A percentile compares a stretch with the other conserved stretches of the same genome.
phyloP scores from a whole-genome alignment of 2,797 vertebrate genomes.

The Bradypodion pumilum region DNA sequence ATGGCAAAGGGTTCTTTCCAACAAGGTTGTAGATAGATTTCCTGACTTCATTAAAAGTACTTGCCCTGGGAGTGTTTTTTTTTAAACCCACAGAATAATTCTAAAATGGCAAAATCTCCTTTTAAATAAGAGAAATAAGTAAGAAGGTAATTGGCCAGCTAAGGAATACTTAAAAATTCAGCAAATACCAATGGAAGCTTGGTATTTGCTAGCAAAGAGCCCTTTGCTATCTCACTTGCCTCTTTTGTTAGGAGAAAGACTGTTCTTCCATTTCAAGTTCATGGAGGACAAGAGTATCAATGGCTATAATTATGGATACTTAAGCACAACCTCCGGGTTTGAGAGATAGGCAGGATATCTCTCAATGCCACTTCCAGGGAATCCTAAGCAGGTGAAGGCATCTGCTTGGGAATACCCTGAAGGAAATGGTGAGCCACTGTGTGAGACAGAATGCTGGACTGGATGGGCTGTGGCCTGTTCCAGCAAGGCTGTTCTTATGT shows the following conservation, averaged over 20 bases:
- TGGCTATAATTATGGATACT: too few relatives aligned
- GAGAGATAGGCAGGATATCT: too few relatives aligned
- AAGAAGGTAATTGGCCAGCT: conserved; percentile 25
- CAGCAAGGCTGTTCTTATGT: too few relatives aligned
- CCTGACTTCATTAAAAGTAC: conserved; percentile 32
- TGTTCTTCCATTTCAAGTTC: conserved; percentile 10
- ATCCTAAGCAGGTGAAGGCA: too few relatives aligned
- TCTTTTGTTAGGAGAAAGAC: conserved; percentile 8
- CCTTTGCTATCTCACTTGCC: neutral
- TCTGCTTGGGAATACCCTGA: too few relatives aligned
- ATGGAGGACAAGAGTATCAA: too few relatives aligned
- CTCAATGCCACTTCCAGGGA: too few relatives aligned
- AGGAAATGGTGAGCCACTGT: too few relatives aligned
- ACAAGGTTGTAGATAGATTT: conserved; percentile 18
- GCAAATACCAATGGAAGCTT: neutral
- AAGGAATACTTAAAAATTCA: conserved; percentile 26
- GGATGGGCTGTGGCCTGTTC: too few relatives aligned
- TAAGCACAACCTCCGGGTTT: too few relatives aligned
- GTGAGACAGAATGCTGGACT: too few relatives aligned
- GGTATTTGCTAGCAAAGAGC: conserved; percentile 22
- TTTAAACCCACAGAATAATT: conserved; percentile 7
- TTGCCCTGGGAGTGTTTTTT: conserved; percentile 23
- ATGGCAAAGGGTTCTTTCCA: conserved; percentile 22
- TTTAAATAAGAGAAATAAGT: conserved; percentile 32
- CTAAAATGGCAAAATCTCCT: conserved; percentile 30